These are phyloP conservation scores for Pheosia tremula DNA, from an alignment of 2,888 invertebrate species.

Conservation along the genomic window DNA sequence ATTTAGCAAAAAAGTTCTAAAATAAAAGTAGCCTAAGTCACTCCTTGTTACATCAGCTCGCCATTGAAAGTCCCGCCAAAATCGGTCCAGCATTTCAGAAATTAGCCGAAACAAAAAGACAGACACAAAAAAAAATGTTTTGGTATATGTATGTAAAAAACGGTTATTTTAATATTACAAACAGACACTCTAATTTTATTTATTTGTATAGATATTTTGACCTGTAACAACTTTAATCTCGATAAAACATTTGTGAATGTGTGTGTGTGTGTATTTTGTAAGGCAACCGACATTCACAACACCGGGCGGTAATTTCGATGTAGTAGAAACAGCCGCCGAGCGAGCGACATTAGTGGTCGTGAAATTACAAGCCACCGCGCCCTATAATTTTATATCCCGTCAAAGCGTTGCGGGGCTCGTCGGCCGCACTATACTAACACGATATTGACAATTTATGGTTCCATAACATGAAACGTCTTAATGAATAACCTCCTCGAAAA, in stretches of 20 bases:
- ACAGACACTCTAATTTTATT: too few relatives aligned
- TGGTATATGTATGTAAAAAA: too few relatives aligned
- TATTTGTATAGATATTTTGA: background rate
- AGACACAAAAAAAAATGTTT: too few relatives aligned
- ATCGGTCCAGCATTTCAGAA: too few relatives aligned
- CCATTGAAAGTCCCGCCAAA: too few relatives aligned
- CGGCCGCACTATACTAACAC: constrained; percentile 22
- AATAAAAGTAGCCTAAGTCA: too few relatives aligned
- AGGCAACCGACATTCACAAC: constrained; percentile 9
- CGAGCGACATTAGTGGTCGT: constrained; percentile 13
- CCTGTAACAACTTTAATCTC: background rate
- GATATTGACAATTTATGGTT: constrained; percentile 44
- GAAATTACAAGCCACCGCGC: constrained; percentile 34
- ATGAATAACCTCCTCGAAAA: constrained; percentile 22
- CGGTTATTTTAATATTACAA: too few relatives aligned
- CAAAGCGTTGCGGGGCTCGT: constrained; percentile 20
- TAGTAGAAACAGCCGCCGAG: constrained; percentile 1
- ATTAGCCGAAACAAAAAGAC: too few relatives aligned
- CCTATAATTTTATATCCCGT: constrained; percentile 35
- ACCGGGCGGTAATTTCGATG: constrained; percentile 14
- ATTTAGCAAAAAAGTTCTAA: too few relatives aligned
- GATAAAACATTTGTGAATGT: background rate
- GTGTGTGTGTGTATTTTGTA: constrained; percentile 9
- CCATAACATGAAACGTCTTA: constrained; percentile 40
- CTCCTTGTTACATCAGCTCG: too few relatives aligned